These are phyloP conservation scores for Alcedo atthis DNA, from an alignment of 2,797 vertebrate species.

Conservation along the genomic window DNA sequence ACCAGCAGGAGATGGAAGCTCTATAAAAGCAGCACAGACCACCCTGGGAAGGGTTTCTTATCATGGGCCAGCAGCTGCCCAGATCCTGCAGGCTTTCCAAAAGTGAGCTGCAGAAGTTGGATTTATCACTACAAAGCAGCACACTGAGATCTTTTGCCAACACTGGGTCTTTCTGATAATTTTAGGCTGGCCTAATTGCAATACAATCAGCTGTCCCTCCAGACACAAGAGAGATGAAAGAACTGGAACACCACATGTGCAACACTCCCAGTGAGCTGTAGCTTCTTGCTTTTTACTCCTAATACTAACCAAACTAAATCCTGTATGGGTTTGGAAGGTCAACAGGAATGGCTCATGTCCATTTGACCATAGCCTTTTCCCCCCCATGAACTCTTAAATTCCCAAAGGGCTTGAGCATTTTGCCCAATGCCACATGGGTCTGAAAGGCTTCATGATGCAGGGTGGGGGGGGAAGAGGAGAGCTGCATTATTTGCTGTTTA, in stretches of 20 bases:
- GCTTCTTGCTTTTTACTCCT: neutral
- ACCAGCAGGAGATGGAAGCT: neutral
- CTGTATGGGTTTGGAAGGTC: neutral
- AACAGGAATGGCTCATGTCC: neutral
- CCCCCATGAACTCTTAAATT: neutral
- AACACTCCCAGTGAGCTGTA: neutral
- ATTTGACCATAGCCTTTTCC: neutral
- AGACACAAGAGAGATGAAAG: neutral
- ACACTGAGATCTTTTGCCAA: neutral
- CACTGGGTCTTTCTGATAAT: constrained; percentile 27
- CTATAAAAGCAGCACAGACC: neutral
- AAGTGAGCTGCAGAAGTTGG: neutral
- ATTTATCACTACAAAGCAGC: constrained; percentile 62
- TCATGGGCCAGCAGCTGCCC: constrained; percentile 47
- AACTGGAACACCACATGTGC: neutral
- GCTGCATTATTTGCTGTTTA: neutral
- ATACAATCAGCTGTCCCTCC: neutral
- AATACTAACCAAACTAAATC: neutral
- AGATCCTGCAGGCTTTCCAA: neutral
- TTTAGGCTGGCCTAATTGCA: constrained; percentile 20
- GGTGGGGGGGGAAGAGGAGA: neutral
- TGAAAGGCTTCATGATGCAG: neutral
- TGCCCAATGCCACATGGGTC: neutral
- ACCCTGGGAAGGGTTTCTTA: neutral
- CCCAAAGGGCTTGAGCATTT: neutral